Conservation (phyloP, 2,888 invertebrate species). For the Arenicola marina region DNA sequence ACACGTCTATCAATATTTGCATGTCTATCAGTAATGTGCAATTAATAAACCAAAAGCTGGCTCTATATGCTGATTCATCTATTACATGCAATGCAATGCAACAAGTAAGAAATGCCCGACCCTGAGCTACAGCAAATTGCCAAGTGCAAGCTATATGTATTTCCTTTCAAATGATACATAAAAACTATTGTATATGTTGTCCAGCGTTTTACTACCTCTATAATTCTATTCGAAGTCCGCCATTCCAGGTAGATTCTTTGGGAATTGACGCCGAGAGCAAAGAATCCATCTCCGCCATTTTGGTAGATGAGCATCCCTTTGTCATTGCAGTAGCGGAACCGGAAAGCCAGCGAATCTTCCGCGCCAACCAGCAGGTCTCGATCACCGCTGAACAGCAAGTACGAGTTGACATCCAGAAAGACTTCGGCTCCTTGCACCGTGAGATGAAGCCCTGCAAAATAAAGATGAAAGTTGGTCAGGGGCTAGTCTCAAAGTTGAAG, state of each 20-base stretch:
- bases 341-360: constrained; percentile 24
- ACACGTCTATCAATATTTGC: too few species aligned
- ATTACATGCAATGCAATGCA: too few species aligned
- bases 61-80: too few species aligned
- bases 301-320: constrained; percentile 34
- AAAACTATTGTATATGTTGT: background rate
- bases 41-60: too few species aligned
- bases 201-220: constrained; percentile 32
- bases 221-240: constrained; percentile 28
- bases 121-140: too few species aligned
- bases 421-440: constrained; percentile 10
- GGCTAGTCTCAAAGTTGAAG: too few species aligned
- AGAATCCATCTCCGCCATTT: constrained; percentile 31
- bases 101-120: too few species aligned
- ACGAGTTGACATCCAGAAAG: constrained; percentile 28
- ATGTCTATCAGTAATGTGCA: too few species aligned
- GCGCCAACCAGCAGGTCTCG: constrained; percentile 22
- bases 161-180: background rate
- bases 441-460: too few species aligned
- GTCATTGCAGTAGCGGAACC: constrained; percentile 33
- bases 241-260: constrained; percentile 35
- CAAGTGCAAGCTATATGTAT: background rate
- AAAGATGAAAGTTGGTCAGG: too few species aligned
- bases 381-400: constrained; percentile 14
- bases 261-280: constrained; percentile 31